phyloP scores from a whole-genome alignment of 2,888 invertebrate genomes.

The Philaethria dido region DNA sequence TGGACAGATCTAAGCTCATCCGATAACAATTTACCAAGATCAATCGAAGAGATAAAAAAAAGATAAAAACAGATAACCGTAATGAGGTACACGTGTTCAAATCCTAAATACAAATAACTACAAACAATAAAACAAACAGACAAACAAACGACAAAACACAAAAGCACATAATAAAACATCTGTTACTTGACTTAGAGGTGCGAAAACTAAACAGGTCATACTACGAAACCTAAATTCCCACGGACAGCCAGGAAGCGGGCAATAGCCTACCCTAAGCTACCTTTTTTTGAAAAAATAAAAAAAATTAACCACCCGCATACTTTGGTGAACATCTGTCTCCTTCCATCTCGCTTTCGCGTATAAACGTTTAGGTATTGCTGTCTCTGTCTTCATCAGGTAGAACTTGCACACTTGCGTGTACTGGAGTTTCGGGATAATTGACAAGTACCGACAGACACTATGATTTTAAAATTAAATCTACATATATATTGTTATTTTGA shows the following conservation, averaged over 20 bases:
- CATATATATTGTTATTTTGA: background rate
- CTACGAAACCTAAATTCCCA: slow-evolving; percentile 53
- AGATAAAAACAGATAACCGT: background rate
- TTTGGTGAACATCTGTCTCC: slow-evolving; percentile 75
- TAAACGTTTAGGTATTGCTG: slow-evolving; percentile 19
- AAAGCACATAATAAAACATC: slow-evolving; percentile 38
- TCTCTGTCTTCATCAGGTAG: slow-evolving; percentile 54
- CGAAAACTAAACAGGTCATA: slow-evolving; percentile 46
- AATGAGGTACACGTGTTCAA: slow-evolving; percentile 6
- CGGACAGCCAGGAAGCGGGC: slow-evolving; percentile 59
- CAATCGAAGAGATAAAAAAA: background rate
- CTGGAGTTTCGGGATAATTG: slow-evolving; percentile 40
- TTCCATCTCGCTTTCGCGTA: slow-evolving; percentile 49
- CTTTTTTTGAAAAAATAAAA: slow-evolving; percentile 53
- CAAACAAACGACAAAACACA: slow-evolving; percentile 28
- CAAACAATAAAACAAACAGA: background rate
- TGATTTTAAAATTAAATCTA: slow-evolving; percentile 19
- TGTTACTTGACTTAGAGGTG: slow-evolving; percentile 42
- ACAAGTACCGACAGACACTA: slow-evolving; percentile 35
- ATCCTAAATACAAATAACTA: background rate
- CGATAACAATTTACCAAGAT: slow-evolving; percentile 4
- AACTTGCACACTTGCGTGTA: slow-evolving; percentile 46
- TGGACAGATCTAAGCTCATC: background rate
- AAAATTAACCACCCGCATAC: slow-evolving; percentile 72
- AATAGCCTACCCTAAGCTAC: slow-evolving; percentile 51